Percentiles rank a stretch among this genome's conserved stretches.
Conservation (phyloP, 2,888 invertebrate species). For the Andricus quercusramuli region DNA sequence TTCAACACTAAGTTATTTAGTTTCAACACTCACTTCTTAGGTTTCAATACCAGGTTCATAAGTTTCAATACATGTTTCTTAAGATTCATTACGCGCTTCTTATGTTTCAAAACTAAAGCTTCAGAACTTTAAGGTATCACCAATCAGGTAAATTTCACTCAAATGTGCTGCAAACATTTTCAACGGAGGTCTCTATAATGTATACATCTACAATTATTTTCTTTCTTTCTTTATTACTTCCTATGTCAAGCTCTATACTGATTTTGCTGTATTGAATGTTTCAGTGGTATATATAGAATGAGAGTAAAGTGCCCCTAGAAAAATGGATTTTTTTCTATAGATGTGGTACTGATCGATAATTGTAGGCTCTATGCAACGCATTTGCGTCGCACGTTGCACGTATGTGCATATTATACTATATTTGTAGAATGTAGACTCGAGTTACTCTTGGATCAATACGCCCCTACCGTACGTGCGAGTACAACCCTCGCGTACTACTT, state of each 20-base stretch:
- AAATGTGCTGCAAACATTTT: too few species aligned
- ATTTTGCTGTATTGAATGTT: not conserved
- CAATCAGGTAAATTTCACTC: too few species aligned
- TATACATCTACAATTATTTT: too few species aligned
- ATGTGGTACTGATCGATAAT: not conserved
- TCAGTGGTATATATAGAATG: not conserved
- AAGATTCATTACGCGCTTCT: too few species aligned
- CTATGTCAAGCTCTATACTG: not conserved
- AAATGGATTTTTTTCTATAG: constrained; percentile 9
- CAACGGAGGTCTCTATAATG: too few species aligned
- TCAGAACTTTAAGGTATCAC: too few species aligned
- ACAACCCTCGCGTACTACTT: constrained; percentile 53
- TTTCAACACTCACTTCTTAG: too few species aligned
- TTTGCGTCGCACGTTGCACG: constrained; percentile 15
- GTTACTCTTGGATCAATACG: constrained; percentile 35
- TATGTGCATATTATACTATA: constrained; percentile 14
- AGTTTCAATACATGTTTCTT: too few species aligned
- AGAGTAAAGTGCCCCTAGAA: constrained; percentile 22
- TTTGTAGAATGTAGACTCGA: constrained; percentile 31
- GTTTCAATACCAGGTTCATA: too few species aligned
- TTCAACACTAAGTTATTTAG: too few species aligned
- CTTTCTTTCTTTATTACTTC: too few species aligned
- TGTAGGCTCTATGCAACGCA: constrained; percentile 4
- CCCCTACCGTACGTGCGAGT: constrained; percentile 39
- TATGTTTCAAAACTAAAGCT: too few species aligned